Evolutionary conservation across 2,888 invertebrate species (phyloP).

Genomic region (Stratiomys singularior): DNA sequence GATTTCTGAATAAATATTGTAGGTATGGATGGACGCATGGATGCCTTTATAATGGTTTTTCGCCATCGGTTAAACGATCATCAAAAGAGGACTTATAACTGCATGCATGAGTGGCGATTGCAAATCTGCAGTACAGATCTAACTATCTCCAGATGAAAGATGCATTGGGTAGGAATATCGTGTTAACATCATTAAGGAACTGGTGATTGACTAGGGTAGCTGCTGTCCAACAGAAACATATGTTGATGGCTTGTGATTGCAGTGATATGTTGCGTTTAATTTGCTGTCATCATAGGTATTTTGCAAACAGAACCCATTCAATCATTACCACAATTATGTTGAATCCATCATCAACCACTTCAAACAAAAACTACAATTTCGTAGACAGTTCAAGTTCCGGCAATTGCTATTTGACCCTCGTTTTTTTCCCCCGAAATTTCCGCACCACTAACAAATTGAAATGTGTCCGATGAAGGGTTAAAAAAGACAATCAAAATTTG

Average conservation of each 20-base stretch:
- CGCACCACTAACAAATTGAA: too few relatives aligned
- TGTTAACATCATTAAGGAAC: conserved; percentile 17
- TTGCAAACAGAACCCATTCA: too few relatives aligned
- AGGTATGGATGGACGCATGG: too few relatives aligned
- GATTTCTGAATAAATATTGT: too few relatives aligned
- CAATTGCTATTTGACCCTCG: too few relatives aligned
- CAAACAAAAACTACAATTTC: too few relatives aligned
- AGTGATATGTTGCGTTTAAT: background rate
- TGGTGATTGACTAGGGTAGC: background rate
- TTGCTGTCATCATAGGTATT: background rate
- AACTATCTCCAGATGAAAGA: background rate
- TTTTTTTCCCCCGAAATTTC: too few relatives aligned
- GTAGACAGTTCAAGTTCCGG: too few relatives aligned
- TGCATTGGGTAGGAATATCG: background rate
- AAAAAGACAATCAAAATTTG: too few relatives aligned
- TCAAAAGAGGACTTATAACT: conserved; percentile 22
- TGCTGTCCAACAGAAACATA: conserved; percentile 5
- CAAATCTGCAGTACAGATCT: background rate
- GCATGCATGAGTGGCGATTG: conserved; percentile 2
- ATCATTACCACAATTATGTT: too few relatives aligned
- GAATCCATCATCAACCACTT: too few relatives aligned
- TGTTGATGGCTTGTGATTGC: background rate
- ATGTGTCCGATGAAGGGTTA: too few relatives aligned
- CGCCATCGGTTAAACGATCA: background rate
- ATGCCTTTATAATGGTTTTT: background rate